These are phyloP conservation scores for Rhizoglyphus robini DNA, from an alignment of 1,140 invertebrate species.

Conservation along the genomic window DNA sequence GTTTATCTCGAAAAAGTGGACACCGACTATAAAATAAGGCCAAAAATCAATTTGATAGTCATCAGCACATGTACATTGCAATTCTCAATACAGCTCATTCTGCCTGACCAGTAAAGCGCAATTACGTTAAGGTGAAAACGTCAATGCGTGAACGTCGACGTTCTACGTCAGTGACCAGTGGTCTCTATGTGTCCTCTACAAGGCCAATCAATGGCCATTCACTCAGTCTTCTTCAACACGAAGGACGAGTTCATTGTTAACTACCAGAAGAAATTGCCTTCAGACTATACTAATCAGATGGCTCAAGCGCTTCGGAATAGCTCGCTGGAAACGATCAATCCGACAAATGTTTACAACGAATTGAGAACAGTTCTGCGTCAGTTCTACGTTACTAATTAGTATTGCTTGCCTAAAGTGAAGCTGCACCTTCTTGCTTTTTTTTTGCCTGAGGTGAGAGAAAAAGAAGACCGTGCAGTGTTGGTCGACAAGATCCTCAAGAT, in stretches of 20 bases:
- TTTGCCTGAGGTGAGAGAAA: neutral
- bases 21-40: neutral
- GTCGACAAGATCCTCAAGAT: conserved; percentile 29
- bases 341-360: neutral
- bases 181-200: neutral
- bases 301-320: neutral
- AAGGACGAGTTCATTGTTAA: neutral
- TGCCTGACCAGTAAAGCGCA: too few species aligned
- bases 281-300: neutral
- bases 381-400: neutral
- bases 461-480: conserved; percentile 18
- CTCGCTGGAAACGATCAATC: neutral
- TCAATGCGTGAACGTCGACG: too few species aligned
- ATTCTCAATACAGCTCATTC: neutral
- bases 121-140: too few species aligned
- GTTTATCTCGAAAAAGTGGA: too few species aligned
- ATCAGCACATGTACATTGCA: neutral
- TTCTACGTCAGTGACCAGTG: too few species aligned
- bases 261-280: neutral
- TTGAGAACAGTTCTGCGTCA: neutral
- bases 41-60: neutral
- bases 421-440: neutral
- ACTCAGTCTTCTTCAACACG: neutral
- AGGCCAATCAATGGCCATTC: too few species aligned
- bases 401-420: neutral